Percentiles rank a stretch among this genome's conserved stretches.
Conservation (phyloP, 2,797 vertebrate species). For the Sebastes reedi region DNA sequence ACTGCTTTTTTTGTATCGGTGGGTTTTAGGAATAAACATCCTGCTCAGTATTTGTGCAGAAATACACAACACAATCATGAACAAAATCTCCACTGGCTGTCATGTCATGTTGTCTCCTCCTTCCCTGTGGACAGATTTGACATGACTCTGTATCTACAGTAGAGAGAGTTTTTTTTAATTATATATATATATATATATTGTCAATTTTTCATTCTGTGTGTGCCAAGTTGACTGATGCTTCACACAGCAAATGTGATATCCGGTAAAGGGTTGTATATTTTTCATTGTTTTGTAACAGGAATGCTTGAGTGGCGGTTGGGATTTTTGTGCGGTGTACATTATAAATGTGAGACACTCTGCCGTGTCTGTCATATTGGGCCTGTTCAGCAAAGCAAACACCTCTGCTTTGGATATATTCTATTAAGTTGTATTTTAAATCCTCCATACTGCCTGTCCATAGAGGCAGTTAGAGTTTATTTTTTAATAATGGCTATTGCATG, state of each 20-base stretch:
- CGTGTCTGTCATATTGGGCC: neutral
- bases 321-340: neutral
- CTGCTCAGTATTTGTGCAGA: neutral
- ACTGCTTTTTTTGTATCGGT: neutral
- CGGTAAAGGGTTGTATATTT: neutral
- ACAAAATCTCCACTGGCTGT: constrained; percentile 10
- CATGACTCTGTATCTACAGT: constrained; percentile 19
- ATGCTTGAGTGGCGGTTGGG: constrained; percentile 2
- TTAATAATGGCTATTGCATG: neutral
- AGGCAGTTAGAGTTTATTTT: neutral
- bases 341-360: neutral
- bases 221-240: constrained; percentile 9
- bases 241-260: constrained; percentile 3
- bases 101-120: constrained; percentile 7
- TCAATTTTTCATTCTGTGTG: constrained; percentile 2
- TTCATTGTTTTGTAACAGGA: neutral
- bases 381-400: neutral
- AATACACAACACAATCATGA: neutral
- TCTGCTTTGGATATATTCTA: neutral
- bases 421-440: neutral
- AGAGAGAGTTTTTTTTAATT: constrained; percentile 1
- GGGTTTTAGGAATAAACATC: neutral
- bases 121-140: constrained; percentile 7
- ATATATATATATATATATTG: constrained; percentile 19
- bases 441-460: neutral